Base-by-base conservation (phyloP, 2,888 invertebrate species). In the Clistopyga incitator region DNA sequence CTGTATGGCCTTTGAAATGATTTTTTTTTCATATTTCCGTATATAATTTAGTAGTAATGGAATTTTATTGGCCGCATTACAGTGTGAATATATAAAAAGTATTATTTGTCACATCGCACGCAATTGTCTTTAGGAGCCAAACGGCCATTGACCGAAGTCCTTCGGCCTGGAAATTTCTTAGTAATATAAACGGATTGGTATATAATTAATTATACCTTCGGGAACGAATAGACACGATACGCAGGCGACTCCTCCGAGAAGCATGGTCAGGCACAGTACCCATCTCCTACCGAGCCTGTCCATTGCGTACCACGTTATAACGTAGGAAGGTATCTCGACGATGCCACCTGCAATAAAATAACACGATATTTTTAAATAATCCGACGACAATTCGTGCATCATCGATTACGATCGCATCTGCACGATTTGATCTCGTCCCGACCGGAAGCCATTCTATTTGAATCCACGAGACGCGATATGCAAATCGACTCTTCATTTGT, bases 291-390 rank as follows among this genome's bases (percentile, higher is more conserved):
- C 96, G 82, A 94, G 94, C 64, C 94, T 92, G 87, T 96, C 95
- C 94, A 96, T 95, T 65, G 95, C 95, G 56, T 95, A 95, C 95
- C 96, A 96, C 3, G 95, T 95, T 61, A 96, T 93, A 84, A 96
- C 93, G 88, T 96, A 96, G 2, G 96, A 95, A 0, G 95, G 95
- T 68, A 95, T 93, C 88, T 95, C 95, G 18, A 95, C 95, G 18
- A 94, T 94, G 23, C 95, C 95, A 71, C 95, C 95, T 95, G 86
- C n/a, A 92, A 91, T 11, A 70, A 29, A n/a, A 47, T 45, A 3
- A 18, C 20, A 20, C 65, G 25, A 4, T 25, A 52, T 47, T 47
- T 59, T 68, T 23, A 70, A 59, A 78, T 50, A 47, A 65, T 29
- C 25, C 65, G 23, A 20, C 20, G 23, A 20, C 6, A 25, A 34